Base-by-base conservation (phyloP, 2,888 invertebrate species). In the Scaptomyza reducta region DNA sequence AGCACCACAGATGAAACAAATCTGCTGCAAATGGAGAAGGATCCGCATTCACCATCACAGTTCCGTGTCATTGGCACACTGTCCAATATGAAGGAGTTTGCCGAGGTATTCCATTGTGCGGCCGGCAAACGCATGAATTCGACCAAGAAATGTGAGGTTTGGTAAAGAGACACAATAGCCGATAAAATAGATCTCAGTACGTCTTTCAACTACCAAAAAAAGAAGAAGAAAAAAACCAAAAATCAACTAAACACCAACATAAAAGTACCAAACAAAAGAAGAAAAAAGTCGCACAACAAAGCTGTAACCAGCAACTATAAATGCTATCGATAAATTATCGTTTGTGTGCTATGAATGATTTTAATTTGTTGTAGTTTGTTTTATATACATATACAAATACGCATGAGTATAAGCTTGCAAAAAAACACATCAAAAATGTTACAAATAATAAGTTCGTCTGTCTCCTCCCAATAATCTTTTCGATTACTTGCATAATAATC, bases 1-100 rank as follows among this genome's bases (percentile, higher is more conserved):
- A 93, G 96, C 0, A 95, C 95, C 89, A 97, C 97, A 2, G 95
- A 96, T 80, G 97, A 98, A 92, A 95, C 97, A 0, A 94, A 94
- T 0, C 94, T 95, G 74, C 94, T 98, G 86, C 96, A 97, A 91
- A 95, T 98, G 77, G 96, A 98, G 89, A 98, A 98, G 89, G 98
- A 98, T 90, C 95, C 97, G 22, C 99, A 99, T 90, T 96, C 97
- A 13, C 96, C 97, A 0, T 96, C 97, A 1, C 95, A 95, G 87
- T 97, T 95, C 90, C 93, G 97, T 69, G 97, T 97, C 0, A 95
- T 96, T 69, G 97, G 97, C 0, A 95, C 97, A 0, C 92, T 98
- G 55, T 95, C 96, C n/a, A 98, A 98, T 90, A 93, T 97, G 71
- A 93, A 93, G 46, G 97, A 97, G 89, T 98, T 98, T 90, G 94